phyloP scores from a whole-genome alignment of 2,888 invertebrate species.

The Ephialtes manifestator region DNA sequence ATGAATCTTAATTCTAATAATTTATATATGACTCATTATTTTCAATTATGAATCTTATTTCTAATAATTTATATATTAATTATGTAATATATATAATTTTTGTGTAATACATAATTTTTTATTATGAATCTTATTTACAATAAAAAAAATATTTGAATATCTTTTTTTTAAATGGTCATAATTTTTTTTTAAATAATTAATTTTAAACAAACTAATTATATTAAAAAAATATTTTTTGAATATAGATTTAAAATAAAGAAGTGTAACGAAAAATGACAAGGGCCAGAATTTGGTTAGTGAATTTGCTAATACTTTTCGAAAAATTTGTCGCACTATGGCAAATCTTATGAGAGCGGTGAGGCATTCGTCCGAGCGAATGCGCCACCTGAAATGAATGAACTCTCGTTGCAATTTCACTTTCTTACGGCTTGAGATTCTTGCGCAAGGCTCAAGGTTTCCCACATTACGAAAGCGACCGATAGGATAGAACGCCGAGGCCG shows the following conservation, averaged over 20 bases:
- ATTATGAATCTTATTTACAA: no score
- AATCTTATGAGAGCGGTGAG: background rate
- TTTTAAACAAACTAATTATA: no score
- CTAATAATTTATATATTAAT: no score
- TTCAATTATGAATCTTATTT: no score
- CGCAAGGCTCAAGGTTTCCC: conserved; percentile 84
- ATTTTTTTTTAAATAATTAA: no score
- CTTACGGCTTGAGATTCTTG: conserved; percentile 76
- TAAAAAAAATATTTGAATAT: no score
- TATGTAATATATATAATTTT: no score
- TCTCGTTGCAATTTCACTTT: conserved; percentile 84
- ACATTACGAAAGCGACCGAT: conserved; percentile 82
- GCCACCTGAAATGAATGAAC: conserved; percentile 81
- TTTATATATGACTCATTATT: no score
- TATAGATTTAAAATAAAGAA: background rate
- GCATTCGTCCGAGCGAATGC: conserved; percentile 1
- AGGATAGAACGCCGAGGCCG: conserved; percentile 45
- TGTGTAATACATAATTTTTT: no score
- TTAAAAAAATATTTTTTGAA: background rate
- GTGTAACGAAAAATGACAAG: no score
- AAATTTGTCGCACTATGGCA: background rate
- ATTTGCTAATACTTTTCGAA: background rate
- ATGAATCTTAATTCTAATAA: no score
- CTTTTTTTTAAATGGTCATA: no score
- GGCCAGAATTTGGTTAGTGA: background rate